phyloP scores from a whole-genome alignment of 2,888 invertebrate genomes.

The Tetheella fluctuosa region DNA sequence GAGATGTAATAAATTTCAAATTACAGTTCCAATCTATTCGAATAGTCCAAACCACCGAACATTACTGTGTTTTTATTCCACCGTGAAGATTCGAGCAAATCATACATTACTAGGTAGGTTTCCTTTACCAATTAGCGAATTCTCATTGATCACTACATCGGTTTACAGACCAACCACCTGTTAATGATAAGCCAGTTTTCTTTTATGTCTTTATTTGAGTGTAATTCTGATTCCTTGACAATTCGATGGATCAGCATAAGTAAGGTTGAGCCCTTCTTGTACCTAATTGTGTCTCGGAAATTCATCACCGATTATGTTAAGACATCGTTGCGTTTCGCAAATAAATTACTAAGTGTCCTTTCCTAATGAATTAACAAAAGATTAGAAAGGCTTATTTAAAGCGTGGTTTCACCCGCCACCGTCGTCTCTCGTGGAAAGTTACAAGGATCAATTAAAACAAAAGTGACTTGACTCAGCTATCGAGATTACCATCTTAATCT shows the following conservation, averaged over 20 bases:
- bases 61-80: background rate
- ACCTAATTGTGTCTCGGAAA: conserved; percentile 12
- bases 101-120: too few species aligned
- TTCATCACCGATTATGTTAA: conserved; percentile 13
- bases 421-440: background rate
- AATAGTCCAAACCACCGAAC: background rate
- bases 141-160: background rate
- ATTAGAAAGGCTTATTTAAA: conserved; percentile 60
- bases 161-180: background rate
- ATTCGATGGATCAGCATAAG: background rate
- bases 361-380: conserved; percentile 72
- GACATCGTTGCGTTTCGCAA: conserved; percentile 52
- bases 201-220: background rate
- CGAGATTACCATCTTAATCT: background rate
- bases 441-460: conserved; percentile 13
- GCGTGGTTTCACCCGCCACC: conserved; percentile 42
- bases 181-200: background rate
- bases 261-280: background rate
- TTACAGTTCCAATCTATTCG: background rate
- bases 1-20: background rate
- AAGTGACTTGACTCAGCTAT: conserved; percentile 1
- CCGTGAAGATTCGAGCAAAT: background rate
- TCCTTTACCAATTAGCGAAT: too few species aligned
- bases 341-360: conserved; percentile 58
- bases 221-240: background rate